Percentiles rank a stretch among this genome's conserved stretches.
phyloP scores from a whole-genome alignment of 2,888 invertebrate genomes.

The Isoperla grammatica region DNA sequence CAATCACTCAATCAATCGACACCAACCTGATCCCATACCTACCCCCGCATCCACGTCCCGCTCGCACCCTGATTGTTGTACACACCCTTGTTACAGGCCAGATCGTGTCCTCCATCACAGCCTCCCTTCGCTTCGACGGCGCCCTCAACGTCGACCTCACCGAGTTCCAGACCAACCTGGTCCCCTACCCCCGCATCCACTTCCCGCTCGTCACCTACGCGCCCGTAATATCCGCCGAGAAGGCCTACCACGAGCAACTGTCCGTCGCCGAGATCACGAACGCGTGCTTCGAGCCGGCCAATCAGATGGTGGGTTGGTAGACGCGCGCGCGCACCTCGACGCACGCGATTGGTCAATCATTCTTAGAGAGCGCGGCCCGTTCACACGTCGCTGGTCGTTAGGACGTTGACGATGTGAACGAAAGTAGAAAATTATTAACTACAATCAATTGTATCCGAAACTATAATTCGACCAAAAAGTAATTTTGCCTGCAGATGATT shows the following conservation, averaged over 20 bases:
- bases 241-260: slow-evolving; percentile 90
- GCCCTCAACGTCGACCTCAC: slow-evolving; percentile 83
- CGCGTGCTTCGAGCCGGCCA: slow-evolving; percentile 92
- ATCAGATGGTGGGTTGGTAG: slow-evolving; percentile 94
- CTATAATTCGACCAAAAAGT: too few relatives aligned
- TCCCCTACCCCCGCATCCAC: slow-evolving; percentile 89
- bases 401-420: too few relatives aligned
- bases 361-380: too few relatives aligned
- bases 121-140: slow-evolving; percentile 69
- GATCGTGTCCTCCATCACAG: slow-evolving; percentile 53
- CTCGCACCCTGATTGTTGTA: slow-evolving; percentile 44
- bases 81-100: slow-evolving; percentile 61
- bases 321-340: slow-evolving; percentile 78
- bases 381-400: too few relatives aligned
- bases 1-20: too few relatives aligned
- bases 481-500: too few relatives aligned
- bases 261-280: slow-evolving; percentile 91
- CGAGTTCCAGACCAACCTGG: slow-evolving; percentile 86
- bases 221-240: slow-evolving; percentile 64
- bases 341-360: too few relatives aligned
- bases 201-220: slow-evolving; percentile 52
- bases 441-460: too few relatives aligned
- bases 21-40: too few relatives aligned
- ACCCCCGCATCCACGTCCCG: too few relatives aligned
- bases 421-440: too few relatives aligned